These are phyloP conservation scores for Leucoptera coffeella DNA, from an alignment of 2,888 invertebrate species.

Conservation along the genomic window DNA sequence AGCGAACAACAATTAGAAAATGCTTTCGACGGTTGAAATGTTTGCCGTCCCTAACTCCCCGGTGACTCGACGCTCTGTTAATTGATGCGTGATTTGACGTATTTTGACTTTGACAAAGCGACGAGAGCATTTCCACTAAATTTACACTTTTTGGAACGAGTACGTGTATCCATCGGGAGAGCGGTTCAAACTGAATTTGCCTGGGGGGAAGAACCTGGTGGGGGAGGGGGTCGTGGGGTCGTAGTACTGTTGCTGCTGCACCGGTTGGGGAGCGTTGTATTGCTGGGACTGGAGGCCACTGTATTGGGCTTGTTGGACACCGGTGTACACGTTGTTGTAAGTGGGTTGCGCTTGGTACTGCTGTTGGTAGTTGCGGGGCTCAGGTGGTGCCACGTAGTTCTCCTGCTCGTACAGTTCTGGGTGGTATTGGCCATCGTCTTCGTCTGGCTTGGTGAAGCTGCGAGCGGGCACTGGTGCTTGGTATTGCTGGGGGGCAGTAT, in stretches of 20 bases:
- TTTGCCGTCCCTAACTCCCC: slow-evolving; percentile 18
- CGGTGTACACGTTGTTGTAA: slow-evolving; percentile 32
- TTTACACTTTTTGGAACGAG: slow-evolving; percentile 67
- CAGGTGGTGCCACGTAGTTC: slow-evolving; percentile 25
- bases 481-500: slow-evolving; percentile 43
- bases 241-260: slow-evolving; percentile 46
- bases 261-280: slow-evolving; percentile 16
- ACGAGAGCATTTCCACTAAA: slow-evolving; percentile 21
- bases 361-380: slow-evolving; percentile 14
- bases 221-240: slow-evolving; percentile 61
- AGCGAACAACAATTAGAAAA: slow-evolving; percentile 49
- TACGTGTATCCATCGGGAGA: slow-evolving; percentile 86
- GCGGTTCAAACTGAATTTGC: slow-evolving; percentile 78
- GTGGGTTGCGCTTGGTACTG: slow-evolving; percentile 19
- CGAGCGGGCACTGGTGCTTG: slow-evolving; percentile 37
- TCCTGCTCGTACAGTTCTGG: slow-evolving; percentile 43
- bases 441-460: slow-evolving; percentile 31
- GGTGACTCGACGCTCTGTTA: slow-evolving; percentile 40
- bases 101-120: slow-evolving; percentile 27
- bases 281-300: slow-evolving; percentile 31
- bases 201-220: slow-evolving; percentile 75
- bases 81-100: slow-evolving; percentile 29
- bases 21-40: slow-evolving; percentile 23
- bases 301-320: slow-evolving; percentile 42
- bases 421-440: slow-evolving; percentile 47